Conservation (phyloP, 2,888 invertebrate species). For the Caenorhabditis auriculariae region DNA sequence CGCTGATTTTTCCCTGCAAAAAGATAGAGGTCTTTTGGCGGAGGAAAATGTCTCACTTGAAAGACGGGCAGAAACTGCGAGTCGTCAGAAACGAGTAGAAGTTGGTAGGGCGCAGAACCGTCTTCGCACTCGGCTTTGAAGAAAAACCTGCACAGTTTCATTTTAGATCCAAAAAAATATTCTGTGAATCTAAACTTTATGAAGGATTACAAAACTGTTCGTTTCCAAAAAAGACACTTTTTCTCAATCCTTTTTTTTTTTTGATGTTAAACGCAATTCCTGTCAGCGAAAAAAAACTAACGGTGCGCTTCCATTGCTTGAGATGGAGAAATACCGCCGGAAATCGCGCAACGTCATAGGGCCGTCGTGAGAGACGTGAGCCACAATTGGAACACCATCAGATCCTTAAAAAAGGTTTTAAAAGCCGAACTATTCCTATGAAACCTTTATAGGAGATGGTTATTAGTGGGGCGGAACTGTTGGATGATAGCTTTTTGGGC, state of each 20-base stretch:
- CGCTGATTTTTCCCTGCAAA: constrained; percentile 23
- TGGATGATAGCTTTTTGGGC: no score
- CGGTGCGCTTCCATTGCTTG: constrained; percentile 37
- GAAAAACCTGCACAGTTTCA: constrained; percentile 45
- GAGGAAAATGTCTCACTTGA: no score
- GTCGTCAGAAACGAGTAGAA: constrained; percentile 41
- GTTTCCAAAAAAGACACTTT: no score
- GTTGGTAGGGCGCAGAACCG: constrained; percentile 46
- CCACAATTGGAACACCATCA: constrained; percentile 52
- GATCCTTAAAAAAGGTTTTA: constrained; percentile 10
- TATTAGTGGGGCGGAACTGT: no score
- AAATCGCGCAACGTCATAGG: constrained; percentile 48
- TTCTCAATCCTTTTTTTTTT: no score
- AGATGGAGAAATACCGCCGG: constrained; percentile 43
- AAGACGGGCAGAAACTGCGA: constrained; percentile 38
- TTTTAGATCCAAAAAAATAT: no score
- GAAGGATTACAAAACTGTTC: no score
- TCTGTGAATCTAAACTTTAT: no score
- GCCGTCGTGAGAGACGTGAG: constrained; percentile 43
- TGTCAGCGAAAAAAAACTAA: constrained; percentile 28
- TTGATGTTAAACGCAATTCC: no score
- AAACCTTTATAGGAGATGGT: constrained; percentile 7
- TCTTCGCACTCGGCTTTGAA: constrained; percentile 52
- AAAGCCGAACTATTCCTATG: background rate
- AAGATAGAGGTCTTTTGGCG: no score